phyloP scores from a whole-genome alignment of 2,113 vertebrate species.

The Rhineura floridana region DNA sequence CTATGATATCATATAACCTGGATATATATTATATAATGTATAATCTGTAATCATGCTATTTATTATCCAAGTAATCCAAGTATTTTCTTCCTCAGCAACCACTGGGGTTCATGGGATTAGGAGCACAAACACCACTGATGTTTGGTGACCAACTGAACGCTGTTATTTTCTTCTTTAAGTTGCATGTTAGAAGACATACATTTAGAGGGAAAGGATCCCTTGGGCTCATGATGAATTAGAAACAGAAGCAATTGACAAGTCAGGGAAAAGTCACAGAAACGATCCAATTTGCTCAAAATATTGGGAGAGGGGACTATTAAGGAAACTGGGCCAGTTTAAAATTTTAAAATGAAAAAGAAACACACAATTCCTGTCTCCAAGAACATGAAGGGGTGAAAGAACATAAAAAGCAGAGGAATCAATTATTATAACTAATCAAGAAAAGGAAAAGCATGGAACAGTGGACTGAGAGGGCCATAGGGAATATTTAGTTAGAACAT shows the following conservation, averaged over 20 bases:
- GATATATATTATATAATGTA: not conserved
- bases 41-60: not conserved
- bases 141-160: not conserved
- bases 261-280: not conserved
- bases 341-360: not conserved
- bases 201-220: not conserved
- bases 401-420: conserved; percentile 3
- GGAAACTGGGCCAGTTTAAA: not conserved
- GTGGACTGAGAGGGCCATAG: conserved; percentile 18
- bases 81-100: not conserved
- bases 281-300: not conserved
- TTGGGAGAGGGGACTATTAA: not conserved
- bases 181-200: not conserved
- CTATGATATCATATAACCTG: not conserved
- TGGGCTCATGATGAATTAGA: not conserved
- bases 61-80: not conserved
- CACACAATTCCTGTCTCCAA: not conserved
- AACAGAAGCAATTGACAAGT: not conserved
- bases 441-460: conserved; percentile 31
- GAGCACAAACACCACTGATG: not conserved
- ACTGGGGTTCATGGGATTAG: not conserved
- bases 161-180: not conserved
- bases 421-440: conserved; percentile 53
- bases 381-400: conserved; percentile 24
- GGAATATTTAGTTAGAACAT: conserved; percentile 26